phyloP scores from a whole-genome alignment of 2,797 vertebrate species.

The Chiropotes sagulatus region DNA sequence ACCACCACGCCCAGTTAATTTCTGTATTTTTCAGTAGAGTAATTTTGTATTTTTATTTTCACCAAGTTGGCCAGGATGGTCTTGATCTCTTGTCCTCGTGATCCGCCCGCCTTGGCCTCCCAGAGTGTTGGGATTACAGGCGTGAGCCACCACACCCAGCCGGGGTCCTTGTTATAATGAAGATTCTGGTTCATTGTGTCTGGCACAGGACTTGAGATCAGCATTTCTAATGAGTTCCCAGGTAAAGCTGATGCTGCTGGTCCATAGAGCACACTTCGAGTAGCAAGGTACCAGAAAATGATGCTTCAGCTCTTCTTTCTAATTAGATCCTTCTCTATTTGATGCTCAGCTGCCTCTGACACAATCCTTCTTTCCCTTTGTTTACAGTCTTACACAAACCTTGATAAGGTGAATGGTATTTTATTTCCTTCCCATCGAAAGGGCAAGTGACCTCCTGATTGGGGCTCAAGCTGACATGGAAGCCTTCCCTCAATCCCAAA shows the following conservation, averaged over 20 bases:
- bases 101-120: too few relatives aligned
- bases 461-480: background rate
- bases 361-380: background rate
- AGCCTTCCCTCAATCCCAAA: background rate
- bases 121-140: too few relatives aligned
- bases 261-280: background rate
- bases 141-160: rapidly evolving
- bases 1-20: too few relatives aligned
- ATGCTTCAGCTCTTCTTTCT: background rate
- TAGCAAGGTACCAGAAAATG: background rate
- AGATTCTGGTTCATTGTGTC: background rate
- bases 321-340: background rate
- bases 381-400: background rate
- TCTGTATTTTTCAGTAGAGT: too few relatives aligned
- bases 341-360: background rate
- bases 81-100: too few relatives aligned
- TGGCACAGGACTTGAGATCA: background rate
- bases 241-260: background rate
- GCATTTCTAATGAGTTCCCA: background rate
- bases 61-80: too few relatives aligned
- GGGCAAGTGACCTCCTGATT: background rate
- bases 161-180: background rate
- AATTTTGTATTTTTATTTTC: too few relatives aligned
- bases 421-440: constrained; percentile 2
- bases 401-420: background rate